phyloP scores from a whole-genome alignment of 2,113 vertebrate species.

The Syrmaticus mikado region DNA sequence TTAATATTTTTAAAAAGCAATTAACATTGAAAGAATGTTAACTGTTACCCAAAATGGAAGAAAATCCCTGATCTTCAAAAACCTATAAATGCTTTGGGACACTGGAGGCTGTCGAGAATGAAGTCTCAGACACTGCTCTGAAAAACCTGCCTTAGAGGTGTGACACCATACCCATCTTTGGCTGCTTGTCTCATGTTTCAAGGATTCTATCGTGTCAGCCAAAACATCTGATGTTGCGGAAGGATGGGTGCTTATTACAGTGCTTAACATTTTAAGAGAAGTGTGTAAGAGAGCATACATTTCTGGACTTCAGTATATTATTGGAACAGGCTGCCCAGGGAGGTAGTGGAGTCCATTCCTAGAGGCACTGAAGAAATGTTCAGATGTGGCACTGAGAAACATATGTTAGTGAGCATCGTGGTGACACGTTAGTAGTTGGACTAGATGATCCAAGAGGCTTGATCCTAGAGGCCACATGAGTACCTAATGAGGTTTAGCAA shows the following conservation, averaged over 20 bases:
- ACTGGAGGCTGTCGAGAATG: background rate
- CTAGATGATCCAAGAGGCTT: too few species aligned
- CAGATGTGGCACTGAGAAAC: too few species aligned
- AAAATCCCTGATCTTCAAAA: background rate
- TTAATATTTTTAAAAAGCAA: background rate
- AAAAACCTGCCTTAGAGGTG: background rate
- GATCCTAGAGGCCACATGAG: too few species aligned
- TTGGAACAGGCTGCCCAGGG: too few species aligned
- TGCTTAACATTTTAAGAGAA: background rate
- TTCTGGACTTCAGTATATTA: background rate
- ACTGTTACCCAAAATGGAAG: background rate
- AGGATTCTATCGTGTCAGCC: background rate
- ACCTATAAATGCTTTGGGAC: rapidly evolving
- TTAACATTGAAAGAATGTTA: background rate
- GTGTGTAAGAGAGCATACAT: rapidly evolving
- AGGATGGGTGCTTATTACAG: background rate
- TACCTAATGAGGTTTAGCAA: too few species aligned
- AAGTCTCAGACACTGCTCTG: background rate
- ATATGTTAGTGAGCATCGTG: too few species aligned
- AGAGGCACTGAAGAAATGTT: too few species aligned
- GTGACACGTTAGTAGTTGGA: too few species aligned
- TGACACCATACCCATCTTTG: background rate
- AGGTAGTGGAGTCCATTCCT: too few species aligned
- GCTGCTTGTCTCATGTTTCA: background rate
- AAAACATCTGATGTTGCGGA: background rate